These are phyloP conservation scores for Prionailurus bengalensis DNA, from an alignment of 2,113 vertebrate species.

Conservation along the genomic window DNA sequence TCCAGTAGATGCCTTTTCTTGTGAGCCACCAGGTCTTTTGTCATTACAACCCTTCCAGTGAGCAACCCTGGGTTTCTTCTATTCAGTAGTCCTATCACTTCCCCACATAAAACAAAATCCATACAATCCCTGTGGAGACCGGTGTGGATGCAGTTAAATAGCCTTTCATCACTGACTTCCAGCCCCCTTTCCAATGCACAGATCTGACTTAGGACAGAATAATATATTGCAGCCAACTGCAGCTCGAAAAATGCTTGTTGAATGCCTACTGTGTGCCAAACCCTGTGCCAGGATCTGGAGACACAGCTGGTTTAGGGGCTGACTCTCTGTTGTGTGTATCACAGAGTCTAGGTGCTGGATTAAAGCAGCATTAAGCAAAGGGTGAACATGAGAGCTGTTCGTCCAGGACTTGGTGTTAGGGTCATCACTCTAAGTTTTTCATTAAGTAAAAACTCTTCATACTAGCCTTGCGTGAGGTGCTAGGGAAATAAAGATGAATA, in stretches of 20 bases:
- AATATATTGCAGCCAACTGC: background rate
- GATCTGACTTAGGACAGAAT: background rate
- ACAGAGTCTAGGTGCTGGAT: background rate
- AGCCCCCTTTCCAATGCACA: background rate
- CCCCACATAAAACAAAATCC: background rate
- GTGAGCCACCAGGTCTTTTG: background rate
- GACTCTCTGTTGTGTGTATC: background rate
- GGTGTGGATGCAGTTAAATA: slow-evolving; percentile 25
- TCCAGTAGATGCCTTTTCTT: background rate
- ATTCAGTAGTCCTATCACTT: slow-evolving; percentile 7
- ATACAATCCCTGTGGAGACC: background rate
- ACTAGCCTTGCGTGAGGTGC: background rate
- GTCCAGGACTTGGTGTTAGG: background rate
- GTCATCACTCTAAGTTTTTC: background rate
- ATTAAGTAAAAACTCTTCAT: background rate
- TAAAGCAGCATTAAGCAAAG: background rate
- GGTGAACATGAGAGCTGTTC: background rate
- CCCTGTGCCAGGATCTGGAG: background rate
- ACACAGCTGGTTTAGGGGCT: background rate
- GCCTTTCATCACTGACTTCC: background rate
- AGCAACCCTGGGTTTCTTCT: background rate
- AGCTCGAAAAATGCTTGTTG: background rate
- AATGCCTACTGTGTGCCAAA: background rate
- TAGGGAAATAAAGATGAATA: slow-evolving; percentile 28
- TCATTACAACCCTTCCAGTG: background rate